phyloP scores from a whole-genome alignment of 2,113 vertebrate species.

The Eptatretus burgeri region DNA sequence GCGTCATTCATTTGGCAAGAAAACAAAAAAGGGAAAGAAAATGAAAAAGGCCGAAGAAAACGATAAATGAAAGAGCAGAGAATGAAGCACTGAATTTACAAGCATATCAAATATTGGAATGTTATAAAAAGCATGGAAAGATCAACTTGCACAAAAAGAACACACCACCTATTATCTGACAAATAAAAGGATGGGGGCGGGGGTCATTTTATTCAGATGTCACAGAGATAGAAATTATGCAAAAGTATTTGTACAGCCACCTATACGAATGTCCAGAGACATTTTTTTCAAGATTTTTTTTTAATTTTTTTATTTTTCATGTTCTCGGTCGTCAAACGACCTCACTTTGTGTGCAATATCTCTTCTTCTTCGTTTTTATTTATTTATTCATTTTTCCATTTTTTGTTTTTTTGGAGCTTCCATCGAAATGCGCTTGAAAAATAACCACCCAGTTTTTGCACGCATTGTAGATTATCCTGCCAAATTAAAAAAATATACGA shows the following conservation, averaged over 20 bases:
- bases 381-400: too few relatives aligned
- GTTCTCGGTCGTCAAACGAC: conserved; percentile 46
- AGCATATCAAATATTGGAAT: conserved; percentile 6
- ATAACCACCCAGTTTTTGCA: background rate
- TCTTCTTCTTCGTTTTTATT: background rate
- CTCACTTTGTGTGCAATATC: conserved; percentile 46
- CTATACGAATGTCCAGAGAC: conserved; percentile 16
- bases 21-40: too few relatives aligned
- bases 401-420: too few relatives aligned
- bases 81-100: background rate
- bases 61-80: too few relatives aligned
- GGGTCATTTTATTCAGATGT: background rate
- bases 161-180: conserved; percentile 5
- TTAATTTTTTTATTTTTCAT: conserved; percentile 21
- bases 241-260: conserved; percentile 19
- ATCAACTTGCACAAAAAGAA: background rate
- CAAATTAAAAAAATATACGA: conserved; percentile 65
- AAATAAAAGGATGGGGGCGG: background rate
- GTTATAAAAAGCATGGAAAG: conserved; percentile 1
- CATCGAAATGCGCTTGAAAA: too few relatives aligned
- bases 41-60: too few relatives aligned
- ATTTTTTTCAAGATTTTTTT: conserved; percentile 14
- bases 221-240: conserved; percentile 11
- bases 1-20: too few relatives aligned
- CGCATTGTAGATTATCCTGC: conserved; percentile 37